Conservation (phyloP, 2,888 invertebrate species). For the Oasisia sp. region DNA sequence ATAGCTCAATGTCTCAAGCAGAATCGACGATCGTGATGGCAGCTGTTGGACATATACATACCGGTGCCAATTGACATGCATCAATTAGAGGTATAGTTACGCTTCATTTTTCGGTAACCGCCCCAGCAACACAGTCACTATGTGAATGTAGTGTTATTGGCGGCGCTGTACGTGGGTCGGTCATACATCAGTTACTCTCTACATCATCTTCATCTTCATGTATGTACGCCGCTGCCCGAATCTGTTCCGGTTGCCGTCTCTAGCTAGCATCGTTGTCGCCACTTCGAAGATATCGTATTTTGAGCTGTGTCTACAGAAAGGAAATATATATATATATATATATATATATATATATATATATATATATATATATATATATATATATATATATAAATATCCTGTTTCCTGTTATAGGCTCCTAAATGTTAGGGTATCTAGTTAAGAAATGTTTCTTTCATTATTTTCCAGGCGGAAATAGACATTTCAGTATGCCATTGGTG, state of each 20-base stretch:
- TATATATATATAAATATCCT: neutral
- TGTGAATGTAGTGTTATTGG: neutral
- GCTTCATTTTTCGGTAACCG: neutral
- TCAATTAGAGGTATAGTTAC: neutral
- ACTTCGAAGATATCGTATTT: neutral
- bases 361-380: neutral
- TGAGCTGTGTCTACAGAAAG: neutral
- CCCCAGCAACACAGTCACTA: neutral
- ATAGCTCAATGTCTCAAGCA: neutral
- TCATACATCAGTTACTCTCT: too few species aligned
- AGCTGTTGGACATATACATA: neutral
- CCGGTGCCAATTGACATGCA: neutral
- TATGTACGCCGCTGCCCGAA: too few species aligned
- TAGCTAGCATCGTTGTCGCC: too few species aligned
- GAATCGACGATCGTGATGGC: neutral
- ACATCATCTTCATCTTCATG: too few species aligned
- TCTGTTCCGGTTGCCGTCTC: too few species aligned
- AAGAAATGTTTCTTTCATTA: too few species aligned
- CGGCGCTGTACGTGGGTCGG: too few species aligned
- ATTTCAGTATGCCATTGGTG: too few species aligned
- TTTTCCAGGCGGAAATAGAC: too few species aligned
- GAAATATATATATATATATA: neutral
- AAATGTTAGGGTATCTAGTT: too few species aligned
- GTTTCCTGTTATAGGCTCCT: too few species aligned
- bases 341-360: neutral